Percentiles rank a stretch among this genome's conserved stretches.
Conservation (phyloP, 1,140 invertebrate species). For the Diorhabda elongata region DNA sequence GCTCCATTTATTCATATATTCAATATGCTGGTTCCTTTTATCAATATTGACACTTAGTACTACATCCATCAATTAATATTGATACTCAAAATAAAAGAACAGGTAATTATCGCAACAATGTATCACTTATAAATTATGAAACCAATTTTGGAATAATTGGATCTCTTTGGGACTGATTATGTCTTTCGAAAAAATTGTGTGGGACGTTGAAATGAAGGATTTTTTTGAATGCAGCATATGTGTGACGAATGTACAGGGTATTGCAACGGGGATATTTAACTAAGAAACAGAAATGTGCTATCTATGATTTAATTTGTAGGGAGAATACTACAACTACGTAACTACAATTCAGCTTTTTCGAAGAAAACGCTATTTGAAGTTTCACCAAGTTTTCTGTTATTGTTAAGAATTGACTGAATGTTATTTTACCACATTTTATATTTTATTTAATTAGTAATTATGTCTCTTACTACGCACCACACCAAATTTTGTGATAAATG, state of each 20-base stretch:
- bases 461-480: no score
- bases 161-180: neutral
- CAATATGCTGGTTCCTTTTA: neutral
- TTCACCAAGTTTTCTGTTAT: no score
- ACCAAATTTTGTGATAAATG: no score
- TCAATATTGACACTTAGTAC: neutral
- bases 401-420: no score
- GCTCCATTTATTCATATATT: neutral
- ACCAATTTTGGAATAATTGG: neutral
- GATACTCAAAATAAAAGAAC: neutral
- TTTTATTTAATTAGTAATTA: no score
- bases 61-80: slow-evolving; percentile 1
- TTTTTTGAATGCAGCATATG: neutral
- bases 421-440: no score
- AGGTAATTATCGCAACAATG: neutral
- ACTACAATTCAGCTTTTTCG: no score
- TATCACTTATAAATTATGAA: slow-evolving; percentile 1
- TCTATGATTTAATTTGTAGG: no score
- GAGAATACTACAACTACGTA: no score
- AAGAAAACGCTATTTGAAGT: no score
- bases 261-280: neutral
- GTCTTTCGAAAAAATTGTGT: neutral
- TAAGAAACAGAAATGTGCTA: no score
- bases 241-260: neutral
- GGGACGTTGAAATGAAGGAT: neutral